Evolutionary conservation across 2,113 vertebrate species (phyloP).

Genomic region (Phasianus colchicus): DNA sequence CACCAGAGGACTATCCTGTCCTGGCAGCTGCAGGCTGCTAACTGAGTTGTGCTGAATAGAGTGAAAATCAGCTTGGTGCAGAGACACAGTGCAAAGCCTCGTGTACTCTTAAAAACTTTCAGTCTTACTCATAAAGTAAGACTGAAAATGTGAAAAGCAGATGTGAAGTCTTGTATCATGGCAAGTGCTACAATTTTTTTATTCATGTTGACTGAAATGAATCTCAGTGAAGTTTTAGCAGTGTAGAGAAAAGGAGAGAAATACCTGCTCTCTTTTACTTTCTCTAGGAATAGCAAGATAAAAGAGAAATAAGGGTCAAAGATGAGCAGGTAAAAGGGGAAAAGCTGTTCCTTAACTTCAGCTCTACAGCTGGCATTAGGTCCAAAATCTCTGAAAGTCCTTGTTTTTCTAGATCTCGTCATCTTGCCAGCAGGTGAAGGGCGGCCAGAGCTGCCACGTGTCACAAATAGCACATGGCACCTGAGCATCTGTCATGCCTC

Average conservation of each 20-base stretch:
- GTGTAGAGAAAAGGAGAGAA: background rate
- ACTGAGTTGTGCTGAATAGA: background rate
- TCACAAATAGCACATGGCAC: conserved; percentile 38
- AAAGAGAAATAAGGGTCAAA: background rate
- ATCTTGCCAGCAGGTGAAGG: conserved; percentile 6
- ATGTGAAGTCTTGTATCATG: background rate
- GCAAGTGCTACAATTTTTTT: background rate
- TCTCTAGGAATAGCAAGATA: background rate
- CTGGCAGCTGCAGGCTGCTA: background rate
- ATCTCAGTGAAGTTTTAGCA: background rate
- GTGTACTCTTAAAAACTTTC: background rate
- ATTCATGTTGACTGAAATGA: background rate
- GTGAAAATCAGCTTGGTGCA: background rate
- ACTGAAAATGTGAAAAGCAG: background rate
- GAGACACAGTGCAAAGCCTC: background rate
- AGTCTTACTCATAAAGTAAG: background rate
- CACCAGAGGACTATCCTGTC: background rate
- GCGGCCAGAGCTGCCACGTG: conserved; percentile 30
- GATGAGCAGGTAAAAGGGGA: background rate
- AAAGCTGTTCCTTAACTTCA: background rate
- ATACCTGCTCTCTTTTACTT: background rate
- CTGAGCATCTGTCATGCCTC: conserved; percentile 26
- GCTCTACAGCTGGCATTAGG: background rate
- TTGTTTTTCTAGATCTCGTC: background rate
- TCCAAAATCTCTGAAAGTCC: background rate